Conservation (phyloP, 1,140 invertebrate genomes). For the Thaumatotibia leucotreta region DNA sequence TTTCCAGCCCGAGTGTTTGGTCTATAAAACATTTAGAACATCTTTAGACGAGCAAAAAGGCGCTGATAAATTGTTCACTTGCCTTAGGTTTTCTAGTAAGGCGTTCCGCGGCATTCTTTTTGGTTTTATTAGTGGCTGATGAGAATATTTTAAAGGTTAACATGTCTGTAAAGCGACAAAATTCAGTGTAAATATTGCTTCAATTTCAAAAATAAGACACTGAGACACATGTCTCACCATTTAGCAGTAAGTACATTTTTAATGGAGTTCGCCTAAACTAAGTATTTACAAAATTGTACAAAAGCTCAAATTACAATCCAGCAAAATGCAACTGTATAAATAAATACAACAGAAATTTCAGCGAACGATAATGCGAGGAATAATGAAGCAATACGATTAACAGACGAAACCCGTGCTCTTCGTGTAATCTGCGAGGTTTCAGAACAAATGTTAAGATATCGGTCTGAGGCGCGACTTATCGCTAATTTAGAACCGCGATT, state of each 20-base stretch:
- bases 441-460: slow-evolving; percentile 69
- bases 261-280: too few species aligned
- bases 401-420: slow-evolving; percentile 60
- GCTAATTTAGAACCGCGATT: slow-evolving; percentile 72
- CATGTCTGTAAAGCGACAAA: too few species aligned
- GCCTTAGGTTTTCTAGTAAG: neutral
- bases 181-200: too few species aligned
- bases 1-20: neutral
- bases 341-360: neutral
- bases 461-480: slow-evolving; percentile 61
- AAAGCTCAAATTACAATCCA: neutral
- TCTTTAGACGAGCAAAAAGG: neutral
- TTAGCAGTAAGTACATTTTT: too few species aligned
- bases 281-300: too few species aligned
- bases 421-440: slow-evolving; percentile 61
- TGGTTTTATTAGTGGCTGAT: neutral
- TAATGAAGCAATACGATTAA: slow-evolving; percentile 43
- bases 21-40: neutral
- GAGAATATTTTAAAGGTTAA: neutral
- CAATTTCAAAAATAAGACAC: too few species aligned
- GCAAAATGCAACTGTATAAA: neutral
- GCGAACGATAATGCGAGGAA: neutral
- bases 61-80: neutral
- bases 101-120: neutral
- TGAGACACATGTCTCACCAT: too few species aligned